Conservation (phyloP, 2,113 vertebrate species). For the Hipposideros armiger region DNA sequence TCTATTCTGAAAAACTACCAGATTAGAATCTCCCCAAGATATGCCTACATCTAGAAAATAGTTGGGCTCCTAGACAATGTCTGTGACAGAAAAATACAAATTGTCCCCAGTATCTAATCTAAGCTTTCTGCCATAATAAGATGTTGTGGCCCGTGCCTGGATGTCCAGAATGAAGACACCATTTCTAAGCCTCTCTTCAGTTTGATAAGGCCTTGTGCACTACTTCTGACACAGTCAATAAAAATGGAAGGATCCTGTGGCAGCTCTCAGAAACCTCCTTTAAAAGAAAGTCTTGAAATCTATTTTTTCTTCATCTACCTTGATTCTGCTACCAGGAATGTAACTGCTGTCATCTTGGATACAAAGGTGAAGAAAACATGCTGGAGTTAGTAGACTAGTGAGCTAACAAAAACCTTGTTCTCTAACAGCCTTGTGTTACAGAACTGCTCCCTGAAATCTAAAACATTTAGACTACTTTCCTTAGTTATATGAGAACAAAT, state of each 20-base stretch:
- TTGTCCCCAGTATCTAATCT: too few species aligned
- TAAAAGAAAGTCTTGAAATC: background rate
- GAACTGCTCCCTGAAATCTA: background rate
- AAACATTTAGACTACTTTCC: background rate
- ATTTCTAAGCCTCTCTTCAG: background rate
- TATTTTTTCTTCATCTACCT: background rate
- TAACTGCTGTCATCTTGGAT: background rate
- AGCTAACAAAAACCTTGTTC: background rate
- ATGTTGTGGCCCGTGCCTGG: background rate
- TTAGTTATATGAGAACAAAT: background rate
- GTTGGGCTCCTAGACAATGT: background rate
- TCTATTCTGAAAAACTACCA: background rate
- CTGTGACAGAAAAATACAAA: background rate
- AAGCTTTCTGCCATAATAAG: background rate
- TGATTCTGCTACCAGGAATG: background rate
- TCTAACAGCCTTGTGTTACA: background rate
- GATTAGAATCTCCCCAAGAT: background rate
- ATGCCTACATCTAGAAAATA: background rate
- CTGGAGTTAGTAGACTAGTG: background rate
- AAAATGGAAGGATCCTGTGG: background rate
- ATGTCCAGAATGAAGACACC: background rate
- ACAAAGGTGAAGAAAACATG: background rate
- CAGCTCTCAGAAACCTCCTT: background rate
- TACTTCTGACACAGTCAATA: background rate
- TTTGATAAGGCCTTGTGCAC: background rate